Percentiles rank a stretch among this genome's conserved stretches.
phyloP scores from a whole-genome alignment of 2,888 invertebrate genomes.

The Panorpa germanica region DNA sequence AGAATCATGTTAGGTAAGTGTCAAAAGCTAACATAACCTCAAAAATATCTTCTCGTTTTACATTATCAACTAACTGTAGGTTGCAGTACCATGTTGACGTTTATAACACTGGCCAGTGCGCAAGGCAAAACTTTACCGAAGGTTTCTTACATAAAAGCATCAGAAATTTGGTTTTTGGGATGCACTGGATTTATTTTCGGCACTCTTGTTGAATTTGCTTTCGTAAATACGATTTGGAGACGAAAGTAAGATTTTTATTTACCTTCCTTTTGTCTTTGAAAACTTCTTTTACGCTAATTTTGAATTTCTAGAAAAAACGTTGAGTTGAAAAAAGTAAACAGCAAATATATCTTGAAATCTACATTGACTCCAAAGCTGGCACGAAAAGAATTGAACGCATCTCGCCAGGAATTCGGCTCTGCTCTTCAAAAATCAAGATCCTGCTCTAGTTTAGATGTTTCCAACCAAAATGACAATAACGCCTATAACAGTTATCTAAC shows the following conservation, averaged over 20 bases:
- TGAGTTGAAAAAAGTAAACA: slow-evolving; percentile 31
- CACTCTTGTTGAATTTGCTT: slow-evolving; percentile 72
- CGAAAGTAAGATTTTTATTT: slow-evolving; percentile 38
- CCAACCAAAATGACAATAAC: too few species aligned
- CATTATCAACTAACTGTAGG: slow-evolving; percentile 21
- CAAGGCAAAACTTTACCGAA: slow-evolving; percentile 72
- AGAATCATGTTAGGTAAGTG: slow-evolving; percentile 54
- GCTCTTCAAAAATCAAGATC: slow-evolving; percentile 50
- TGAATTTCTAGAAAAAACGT: slow-evolving; percentile 16
- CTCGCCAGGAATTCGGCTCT: slow-evolving; percentile 37
- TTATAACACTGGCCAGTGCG: slow-evolving; percentile 70
- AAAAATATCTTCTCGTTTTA: neutral
- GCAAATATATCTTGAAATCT: slow-evolving; percentile 68
- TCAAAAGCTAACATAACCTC: neutral
- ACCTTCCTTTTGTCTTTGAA: neutral
- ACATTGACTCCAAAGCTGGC: slow-evolving; percentile 62
- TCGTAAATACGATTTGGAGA: slow-evolving; percentile 77
- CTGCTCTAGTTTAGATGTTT: slow-evolving; percentile 46
- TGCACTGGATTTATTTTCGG: slow-evolving; percentile 73
- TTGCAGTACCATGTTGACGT: slow-evolving; percentile 71
- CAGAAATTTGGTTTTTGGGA: slow-evolving; percentile 77
- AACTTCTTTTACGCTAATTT: neutral
- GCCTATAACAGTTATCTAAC: slow-evolving; percentile 54
- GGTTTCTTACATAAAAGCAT: slow-evolving; percentile 77
- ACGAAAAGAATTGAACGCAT: slow-evolving; percentile 46